A percentile compares a stretch with the other conserved stretches of the same genome.
Conservation (phyloP, 2,113 vertebrate species). For the Triplophysa siluroides region DNA sequence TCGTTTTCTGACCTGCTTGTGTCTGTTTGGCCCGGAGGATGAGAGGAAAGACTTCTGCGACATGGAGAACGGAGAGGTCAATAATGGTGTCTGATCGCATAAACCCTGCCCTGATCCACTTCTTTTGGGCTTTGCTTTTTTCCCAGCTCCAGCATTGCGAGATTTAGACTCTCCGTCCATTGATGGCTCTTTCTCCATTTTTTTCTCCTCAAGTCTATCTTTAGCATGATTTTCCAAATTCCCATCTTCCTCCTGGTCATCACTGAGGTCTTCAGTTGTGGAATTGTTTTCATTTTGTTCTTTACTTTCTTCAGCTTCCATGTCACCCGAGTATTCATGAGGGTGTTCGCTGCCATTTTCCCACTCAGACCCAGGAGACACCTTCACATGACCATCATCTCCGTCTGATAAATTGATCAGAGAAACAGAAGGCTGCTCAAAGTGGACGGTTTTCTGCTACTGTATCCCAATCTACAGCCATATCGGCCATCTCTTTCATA, state of each 20-base stretch:
- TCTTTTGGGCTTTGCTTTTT: slow-evolving; percentile 64
- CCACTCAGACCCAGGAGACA: neutral
- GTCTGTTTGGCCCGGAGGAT: slow-evolving; percentile 69
- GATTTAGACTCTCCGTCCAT: slow-evolving; percentile 69
- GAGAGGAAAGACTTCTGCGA: slow-evolving; percentile 63
- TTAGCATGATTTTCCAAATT: slow-evolving; percentile 22
- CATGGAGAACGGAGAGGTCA: slow-evolving; percentile 42
- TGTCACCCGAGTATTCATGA: slow-evolving; percentile 5
- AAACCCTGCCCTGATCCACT: slow-evolving; percentile 52
- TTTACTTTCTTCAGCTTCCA: slow-evolving; percentile 35
- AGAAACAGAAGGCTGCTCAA: neutral
- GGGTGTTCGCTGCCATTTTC: neutral
- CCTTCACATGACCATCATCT: slow-evolving; percentile 12
- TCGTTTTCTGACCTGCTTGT: slow-evolving; percentile 77
- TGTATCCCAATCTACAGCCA: slow-evolving; percentile 43
- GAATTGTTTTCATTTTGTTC: slow-evolving; percentile 53
- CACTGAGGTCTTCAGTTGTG: slow-evolving; percentile 58
- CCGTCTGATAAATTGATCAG: neutral
- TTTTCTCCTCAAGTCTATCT: slow-evolving; percentile 35
- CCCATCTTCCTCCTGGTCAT: slow-evolving; percentile 33
- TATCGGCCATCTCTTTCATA: slow-evolving; percentile 31
- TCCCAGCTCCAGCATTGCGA: slow-evolving; percentile 63
- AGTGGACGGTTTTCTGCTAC: neutral
- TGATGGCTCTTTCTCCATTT: slow-evolving; percentile 62
- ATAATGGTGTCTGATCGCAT: slow-evolving; percentile 62